Evolutionary conservation across 2,888 invertebrate genomes (phyloP), one percentile per base, ranked within the genome.

Genomic region (Crocallis elinguaria): DNA sequence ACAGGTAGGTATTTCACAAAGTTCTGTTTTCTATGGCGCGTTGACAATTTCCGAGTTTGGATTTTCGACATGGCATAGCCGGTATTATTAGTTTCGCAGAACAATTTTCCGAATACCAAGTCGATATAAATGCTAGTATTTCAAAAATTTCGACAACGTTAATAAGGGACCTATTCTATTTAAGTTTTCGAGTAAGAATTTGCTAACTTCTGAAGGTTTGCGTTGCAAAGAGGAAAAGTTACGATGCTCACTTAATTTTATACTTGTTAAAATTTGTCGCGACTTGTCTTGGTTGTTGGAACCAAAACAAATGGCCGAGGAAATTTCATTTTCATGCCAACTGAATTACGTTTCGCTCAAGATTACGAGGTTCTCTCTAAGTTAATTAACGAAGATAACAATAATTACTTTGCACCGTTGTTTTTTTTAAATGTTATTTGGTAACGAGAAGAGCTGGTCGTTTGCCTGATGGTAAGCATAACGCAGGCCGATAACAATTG

Each of bases 261-360:
- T 65, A 62, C 58, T 71, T 64, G 62, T 64, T 68, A 59, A 61
- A 63, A 68, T 67, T 71, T 67, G 68, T 62, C 62, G 57, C 45
- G 44, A 48, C 25, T 52, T 42, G 44, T 41, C 36, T 37, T n/a
- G 33, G 42, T 29, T 19, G 51, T 51, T 46, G 51, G 37, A 29
- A 51, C 41, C 37, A 58, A 60, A 52, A 62, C 57, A 58, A 63
- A 68, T 64, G 62, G 55, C 57, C 50, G 49, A 35, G 56, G 55
- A 67, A 68, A 69, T 66, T 64, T 61, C 51, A 62, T 68, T 68
- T 64, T 66, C 64, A 67, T 54, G 55, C 53, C 49, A 55, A 61
- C 35, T 48, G 60, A 59, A 58, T 59, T 62, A 55, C 60, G 52
- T 50, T 46, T 65, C 60, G 60, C 58, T 60, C 60, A 60, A 59